phyloP scores from a whole-genome alignment of 64 coral and sea anemone species.

The Exaiptasia diaphana region DNA sequence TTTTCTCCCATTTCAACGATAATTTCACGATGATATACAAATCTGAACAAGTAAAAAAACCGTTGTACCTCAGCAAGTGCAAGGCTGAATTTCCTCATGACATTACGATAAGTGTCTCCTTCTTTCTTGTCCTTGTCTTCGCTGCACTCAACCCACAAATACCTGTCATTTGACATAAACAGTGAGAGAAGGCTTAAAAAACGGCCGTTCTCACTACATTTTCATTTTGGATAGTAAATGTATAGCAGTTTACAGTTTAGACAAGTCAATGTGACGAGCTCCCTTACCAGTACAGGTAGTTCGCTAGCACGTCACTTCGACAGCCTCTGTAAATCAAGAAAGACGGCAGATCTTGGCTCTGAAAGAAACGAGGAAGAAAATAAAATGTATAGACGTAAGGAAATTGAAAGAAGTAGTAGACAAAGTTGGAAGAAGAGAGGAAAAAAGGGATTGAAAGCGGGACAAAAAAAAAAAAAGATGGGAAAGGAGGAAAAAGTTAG shows the following conservation, averaged over 20 bases:
- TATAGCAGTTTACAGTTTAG: background rate
- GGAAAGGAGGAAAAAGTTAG: too few species aligned
- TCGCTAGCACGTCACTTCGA: constrained; percentile 83
- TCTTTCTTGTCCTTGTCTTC: constrained; percentile 87
- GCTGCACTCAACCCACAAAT: constrained; percentile 83
- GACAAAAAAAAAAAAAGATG: too few species aligned
- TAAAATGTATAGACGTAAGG: too few species aligned
- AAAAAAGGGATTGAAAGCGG: too few species aligned
- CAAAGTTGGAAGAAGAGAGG: too few species aligned
- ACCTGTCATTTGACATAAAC: constrained; percentile 36
- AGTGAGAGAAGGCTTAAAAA: background rate
- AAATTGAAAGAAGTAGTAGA: too few species aligned
- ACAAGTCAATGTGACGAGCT: background rate
- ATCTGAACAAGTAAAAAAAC: too few species aligned
- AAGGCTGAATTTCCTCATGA: constrained; percentile 85
- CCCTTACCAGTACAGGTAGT: constrained; percentile 96
- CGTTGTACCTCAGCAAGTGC: constrained; percentile 91
- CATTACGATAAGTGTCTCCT: constrained; percentile 61
- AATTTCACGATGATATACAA: too few species aligned
- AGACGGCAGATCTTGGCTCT: constrained; percentile 81
- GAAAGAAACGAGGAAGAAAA: background rate
- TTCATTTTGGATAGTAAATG: background rate
- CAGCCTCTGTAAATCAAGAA: constrained; percentile 92
- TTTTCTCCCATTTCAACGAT: too few species aligned
- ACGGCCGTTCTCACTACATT: background rate